phyloP scores from a whole-genome alignment of 2,888 invertebrate genomes.

The Blastobasis adustella region DNA sequence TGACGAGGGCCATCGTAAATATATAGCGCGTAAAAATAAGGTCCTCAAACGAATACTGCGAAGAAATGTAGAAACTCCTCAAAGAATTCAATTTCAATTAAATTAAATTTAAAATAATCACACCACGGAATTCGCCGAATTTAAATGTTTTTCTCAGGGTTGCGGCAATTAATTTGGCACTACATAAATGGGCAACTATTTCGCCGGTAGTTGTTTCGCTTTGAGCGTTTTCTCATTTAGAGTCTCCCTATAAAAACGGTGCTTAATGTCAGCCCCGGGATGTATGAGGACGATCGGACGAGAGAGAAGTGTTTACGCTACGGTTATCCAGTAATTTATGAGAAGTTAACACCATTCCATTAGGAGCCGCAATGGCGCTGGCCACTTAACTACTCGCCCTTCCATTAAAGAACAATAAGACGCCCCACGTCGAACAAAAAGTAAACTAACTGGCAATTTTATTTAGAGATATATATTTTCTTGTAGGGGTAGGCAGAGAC shows the following conservation, averaged over 20 bases:
- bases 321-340: conserved; percentile 12
- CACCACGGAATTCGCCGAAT: not conserved
- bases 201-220: conserved; percentile 5
- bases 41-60: too few relatives aligned
- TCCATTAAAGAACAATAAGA: conserved; percentile 3
- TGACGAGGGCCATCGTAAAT: too few relatives aligned
- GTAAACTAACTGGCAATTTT: too few relatives aligned
- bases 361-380: conserved; percentile 2
- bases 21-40: too few relatives aligned
- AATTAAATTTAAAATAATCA: too few relatives aligned
- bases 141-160: conserved; percentile 1
- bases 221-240: conserved; percentile 8
- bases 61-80: not conserved
- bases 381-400: conserved; percentile 2
- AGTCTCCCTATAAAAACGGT: conserved; percentile 12
- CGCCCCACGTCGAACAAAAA: not conserved
- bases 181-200: conserved; percentile 10
- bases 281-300: conserved; percentile 10
- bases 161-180: not conserved
- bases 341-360: conserved; percentile 10
- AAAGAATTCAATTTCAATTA: too few relatives aligned
- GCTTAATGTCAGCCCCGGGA: conserved; percentile 8
- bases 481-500: too few relatives aligned
- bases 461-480: too few relatives aligned
- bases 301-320: conserved; percentile 9